Evolutionary conservation across 2,113 vertebrate genomes (phyloP).

Genomic region (Percopsis transmontana): DNA sequence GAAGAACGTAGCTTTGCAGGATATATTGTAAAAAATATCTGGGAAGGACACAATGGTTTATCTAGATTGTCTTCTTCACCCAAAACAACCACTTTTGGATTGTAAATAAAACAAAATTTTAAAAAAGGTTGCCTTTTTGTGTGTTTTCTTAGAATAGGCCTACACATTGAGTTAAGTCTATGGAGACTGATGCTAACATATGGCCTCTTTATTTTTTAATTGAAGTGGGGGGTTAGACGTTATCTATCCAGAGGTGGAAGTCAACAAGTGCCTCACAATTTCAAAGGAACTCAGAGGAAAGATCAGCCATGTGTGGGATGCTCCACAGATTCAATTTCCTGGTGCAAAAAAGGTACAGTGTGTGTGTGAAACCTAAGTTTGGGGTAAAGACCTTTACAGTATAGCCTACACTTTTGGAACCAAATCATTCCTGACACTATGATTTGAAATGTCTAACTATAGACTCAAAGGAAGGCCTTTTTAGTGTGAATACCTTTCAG

Average conservation of each 20-base stretch:
- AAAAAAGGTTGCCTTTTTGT: too few species aligned
- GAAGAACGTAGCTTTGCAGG: neutral
- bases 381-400: neutral
- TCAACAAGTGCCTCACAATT: constrained; percentile 58
- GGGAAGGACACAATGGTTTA: neutral
- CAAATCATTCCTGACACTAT: too few species aligned
- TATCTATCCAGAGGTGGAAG: constrained; percentile 65
- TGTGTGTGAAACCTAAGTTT: constrained; percentile 4
- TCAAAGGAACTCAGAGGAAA: constrained; percentile 59
- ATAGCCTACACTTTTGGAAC: too few species aligned
- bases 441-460: neutral
- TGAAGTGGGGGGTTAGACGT: constrained; percentile 67
- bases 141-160: too few species aligned
- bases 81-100: too few species aligned
- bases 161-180: neutral
- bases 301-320: constrained; percentile 67
- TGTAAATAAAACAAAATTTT: too few species aligned
- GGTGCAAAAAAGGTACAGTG: constrained; percentile 58
- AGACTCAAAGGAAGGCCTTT: too few species aligned
- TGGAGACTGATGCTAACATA: neutral
- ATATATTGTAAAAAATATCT: too few species aligned
- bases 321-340: constrained; percentile 56
- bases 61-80: neutral
- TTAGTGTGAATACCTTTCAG: too few species aligned
- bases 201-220: constrained; percentile 8